Conservation (phyloP, 2,797 vertebrate genomes). For the Oreortyx pictus region DNA sequence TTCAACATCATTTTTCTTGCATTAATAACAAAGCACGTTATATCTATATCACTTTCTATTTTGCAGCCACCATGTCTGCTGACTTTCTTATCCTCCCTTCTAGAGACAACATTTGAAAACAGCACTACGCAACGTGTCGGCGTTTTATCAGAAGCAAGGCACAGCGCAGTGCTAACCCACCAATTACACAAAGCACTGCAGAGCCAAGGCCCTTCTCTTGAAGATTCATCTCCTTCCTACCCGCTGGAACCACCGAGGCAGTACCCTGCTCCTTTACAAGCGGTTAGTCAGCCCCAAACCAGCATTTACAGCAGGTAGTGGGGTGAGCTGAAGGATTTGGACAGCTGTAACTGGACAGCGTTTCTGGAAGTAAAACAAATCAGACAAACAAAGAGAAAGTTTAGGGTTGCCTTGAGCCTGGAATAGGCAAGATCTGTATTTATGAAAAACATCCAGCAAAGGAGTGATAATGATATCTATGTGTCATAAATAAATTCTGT, state of each 20-base stretch:
- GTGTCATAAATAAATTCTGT: background rate
- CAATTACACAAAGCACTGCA: background rate
- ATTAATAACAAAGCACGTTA: background rate
- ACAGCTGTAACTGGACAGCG: background rate
- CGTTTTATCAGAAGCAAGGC: background rate
- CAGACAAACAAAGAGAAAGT: background rate
- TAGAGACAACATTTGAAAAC: background rate
- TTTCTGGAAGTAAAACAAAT: background rate
- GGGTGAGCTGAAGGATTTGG: background rate
- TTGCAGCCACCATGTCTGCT: background rate
- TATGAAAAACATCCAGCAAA: background rate
- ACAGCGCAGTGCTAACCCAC: background rate
- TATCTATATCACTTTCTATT: background rate
- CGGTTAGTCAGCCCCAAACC: background rate
- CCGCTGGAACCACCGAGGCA: background rate
- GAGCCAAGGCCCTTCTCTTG: background rate
- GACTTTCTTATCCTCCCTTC: background rate
- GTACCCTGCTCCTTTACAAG: background rate
- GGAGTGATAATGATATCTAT: fast-evolving
- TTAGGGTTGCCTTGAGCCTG: background rate
- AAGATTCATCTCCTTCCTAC: background rate
- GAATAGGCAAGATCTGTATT: background rate
- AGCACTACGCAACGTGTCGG: background rate
- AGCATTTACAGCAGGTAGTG: background rate
- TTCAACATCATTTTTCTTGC: background rate